Base-by-base conservation (phyloP, 1,140 invertebrate species). In the Drosophila neocordata region DNA sequence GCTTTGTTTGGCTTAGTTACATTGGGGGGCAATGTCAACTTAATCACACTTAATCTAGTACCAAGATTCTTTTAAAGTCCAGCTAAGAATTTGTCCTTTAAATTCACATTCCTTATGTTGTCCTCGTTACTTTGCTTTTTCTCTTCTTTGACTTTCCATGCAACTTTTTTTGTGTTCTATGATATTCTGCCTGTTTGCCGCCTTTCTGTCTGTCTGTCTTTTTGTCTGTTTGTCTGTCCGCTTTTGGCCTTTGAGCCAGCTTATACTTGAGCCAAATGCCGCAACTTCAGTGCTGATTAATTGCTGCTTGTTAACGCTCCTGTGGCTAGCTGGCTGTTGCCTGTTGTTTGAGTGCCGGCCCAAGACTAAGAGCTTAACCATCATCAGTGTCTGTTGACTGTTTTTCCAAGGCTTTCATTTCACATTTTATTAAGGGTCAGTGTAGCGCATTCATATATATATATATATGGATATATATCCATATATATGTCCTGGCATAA, bases 281-380 rank as follows among this genome's bases (percentile, higher is more conserved):
- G 59, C 55, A 75, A 75, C 69, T 71, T 75, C 64, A 67, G 69
- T 62, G 59, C 73, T 75, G 69, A 76, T 76, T 76, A 76, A 76
- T 76, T 76, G 73, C 64, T 20, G 59, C 60, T 62, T 73, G 61
- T 76, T 73, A 76, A 76, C 73, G 69, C 69, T 65, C 41, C 41
- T 48, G 41, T 48, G 41, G 41, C 41, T 48, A 48, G 41, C 22
- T 24, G 22, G 27, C 27, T 31, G 27, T 60, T 63, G 73, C 69
- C 65, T 73, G 61, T 48, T 20, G 41, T 15, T 48, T 8, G 8
- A 48, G 41, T 48, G 41, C 41, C 41, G 15, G 41, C 41, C 41
- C 41, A 48, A 48, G 41, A 20, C 41, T 48, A 20, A 48, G 41
- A 48, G 41, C 41, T 31, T 9, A 48, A 48, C 41, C 41, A 48